phyloP scores from a whole-genome alignment of 1,140 invertebrate genomes.

The Mylabris phalerata region DNA sequence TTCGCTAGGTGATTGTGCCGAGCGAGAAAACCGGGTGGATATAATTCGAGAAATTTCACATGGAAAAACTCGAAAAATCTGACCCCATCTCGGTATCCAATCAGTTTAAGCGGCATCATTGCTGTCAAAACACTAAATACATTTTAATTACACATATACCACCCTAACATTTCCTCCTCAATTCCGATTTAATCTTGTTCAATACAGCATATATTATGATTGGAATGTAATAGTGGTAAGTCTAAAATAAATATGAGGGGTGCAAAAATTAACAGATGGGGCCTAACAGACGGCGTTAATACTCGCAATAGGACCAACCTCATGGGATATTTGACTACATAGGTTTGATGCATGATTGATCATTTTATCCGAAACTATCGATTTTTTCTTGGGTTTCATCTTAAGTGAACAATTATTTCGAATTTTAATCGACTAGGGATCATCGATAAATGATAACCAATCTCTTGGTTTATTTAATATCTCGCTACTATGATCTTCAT shows the following conservation, averaged over 20 bases:
- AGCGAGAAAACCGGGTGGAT: constrained; percentile 7
- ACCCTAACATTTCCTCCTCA: constrained; percentile 21
- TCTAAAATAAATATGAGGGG: constrained; percentile 22
- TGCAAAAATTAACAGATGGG: constrained; percentile 43
- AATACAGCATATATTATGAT: background rate
- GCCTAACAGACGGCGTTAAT: constrained; percentile 38
- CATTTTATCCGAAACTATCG: constrained; percentile 19
- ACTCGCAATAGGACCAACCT: constrained; percentile 33
- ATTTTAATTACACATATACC: constrained; percentile 37
- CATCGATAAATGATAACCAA: no score
- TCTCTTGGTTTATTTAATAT: no score
- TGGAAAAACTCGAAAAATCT: no score
- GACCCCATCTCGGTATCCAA: no score
- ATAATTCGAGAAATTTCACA: no score
- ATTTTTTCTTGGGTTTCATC: no score
- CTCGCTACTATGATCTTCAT: no score
- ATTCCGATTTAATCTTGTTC: constrained; percentile 1
- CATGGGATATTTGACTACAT: constrained; percentile 22
- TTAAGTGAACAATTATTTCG: no score
- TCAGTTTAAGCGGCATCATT: constrained; percentile 6
- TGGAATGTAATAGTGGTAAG: constrained; percentile 25
- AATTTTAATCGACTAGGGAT: no score
- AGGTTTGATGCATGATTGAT: constrained; percentile 30
- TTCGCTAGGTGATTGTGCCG: constrained; percentile 4
- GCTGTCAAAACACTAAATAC: constrained; percentile 37